These are phyloP conservation scores for Polyommatus icarus DNA, from an alignment of 2,888 invertebrate species.

Conservation along the genomic window DNA sequence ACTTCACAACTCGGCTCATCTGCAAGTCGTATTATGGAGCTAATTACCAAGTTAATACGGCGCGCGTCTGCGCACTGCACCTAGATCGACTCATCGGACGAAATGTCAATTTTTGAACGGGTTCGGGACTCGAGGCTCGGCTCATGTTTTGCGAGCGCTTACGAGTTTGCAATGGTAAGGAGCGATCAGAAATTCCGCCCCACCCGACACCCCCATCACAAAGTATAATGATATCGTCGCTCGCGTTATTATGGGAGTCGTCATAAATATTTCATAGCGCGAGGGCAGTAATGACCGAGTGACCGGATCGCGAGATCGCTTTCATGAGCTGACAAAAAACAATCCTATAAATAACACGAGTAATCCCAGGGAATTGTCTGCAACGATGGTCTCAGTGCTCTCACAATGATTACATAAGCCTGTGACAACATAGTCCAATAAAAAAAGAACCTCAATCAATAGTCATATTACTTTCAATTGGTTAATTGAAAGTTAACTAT, in stretches of 20 bases:
- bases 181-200: conserved; percentile 80
- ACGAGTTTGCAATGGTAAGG: conserved; percentile 79
- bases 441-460: not conserved
- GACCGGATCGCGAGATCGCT: conserved; percentile 59
- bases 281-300: conserved; percentile 78
- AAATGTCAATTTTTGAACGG: conserved; percentile 45
- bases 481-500: too few species aligned
- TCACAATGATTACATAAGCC: not conserved
- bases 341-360: conserved; percentile 18
- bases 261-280: conserved; percentile 80
- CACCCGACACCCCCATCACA: conserved; percentile 80
- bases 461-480: not conserved
- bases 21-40: conserved; percentile 94
- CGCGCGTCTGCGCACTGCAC: conserved; percentile 76
- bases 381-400: not conserved
- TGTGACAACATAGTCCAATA: not conserved
- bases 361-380: not conserved
- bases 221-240: conserved; percentile 82
- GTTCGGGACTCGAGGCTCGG: conserved; percentile 61
- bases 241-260: conserved; percentile 78
- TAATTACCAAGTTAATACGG: conserved; percentile 95
- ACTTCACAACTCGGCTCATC: conserved; percentile 87
- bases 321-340: conserved; percentile 32
- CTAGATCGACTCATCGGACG: conserved; percentile 45
- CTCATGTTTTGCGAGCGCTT: conserved; percentile 54